phyloP scores from a whole-genome alignment of 2,797 vertebrate genomes.

The Malacoctenus gilli region DNA sequence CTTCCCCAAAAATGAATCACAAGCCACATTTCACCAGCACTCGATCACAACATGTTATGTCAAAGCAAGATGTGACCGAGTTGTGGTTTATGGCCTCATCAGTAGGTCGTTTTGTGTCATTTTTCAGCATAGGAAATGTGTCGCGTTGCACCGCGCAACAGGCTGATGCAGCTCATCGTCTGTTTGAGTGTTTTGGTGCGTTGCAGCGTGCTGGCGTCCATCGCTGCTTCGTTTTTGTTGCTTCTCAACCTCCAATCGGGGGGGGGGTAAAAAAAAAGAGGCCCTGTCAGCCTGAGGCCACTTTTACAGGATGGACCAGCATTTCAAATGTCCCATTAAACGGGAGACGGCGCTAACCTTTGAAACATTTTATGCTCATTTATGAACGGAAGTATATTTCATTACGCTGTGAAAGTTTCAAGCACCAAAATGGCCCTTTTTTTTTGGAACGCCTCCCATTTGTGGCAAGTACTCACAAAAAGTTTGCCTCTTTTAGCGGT shows the following conservation, averaged over 20 bases:
- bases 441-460: constrained; percentile 12
- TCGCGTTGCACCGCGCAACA: too few relatives aligned
- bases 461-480: not conserved
- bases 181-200: too few relatives aligned
- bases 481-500: not conserved
- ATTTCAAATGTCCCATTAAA: constrained; percentile 24
- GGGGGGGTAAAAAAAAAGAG: not conserved
- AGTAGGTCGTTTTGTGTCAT: too few relatives aligned
- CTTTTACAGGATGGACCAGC: constrained; percentile 9
- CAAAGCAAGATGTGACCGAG: too few relatives aligned
- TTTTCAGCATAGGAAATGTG: too few relatives aligned
- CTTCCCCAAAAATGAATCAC: too few relatives aligned
- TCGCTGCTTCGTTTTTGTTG: not conserved
- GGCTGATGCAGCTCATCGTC: too few relatives aligned
- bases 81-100: too few relatives aligned
- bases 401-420: not conserved
- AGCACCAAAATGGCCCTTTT: constrained; percentile 6
- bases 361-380: constrained; percentile 26
- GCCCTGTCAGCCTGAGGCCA: constrained; percentile 5
- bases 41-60: too few relatives aligned
- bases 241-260: constrained; percentile 7
- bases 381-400: constrained; percentile 16
- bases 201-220: too few relatives aligned
- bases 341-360: constrained; percentile 14
- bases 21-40: too few relatives aligned